Percentiles rank a stretch among this genome's conserved stretches.
These are phyloP conservation scores for Chrysolina americana DNA, from an alignment of 2,888 invertebrate genomes.

Conservation along the genomic window DNA sequence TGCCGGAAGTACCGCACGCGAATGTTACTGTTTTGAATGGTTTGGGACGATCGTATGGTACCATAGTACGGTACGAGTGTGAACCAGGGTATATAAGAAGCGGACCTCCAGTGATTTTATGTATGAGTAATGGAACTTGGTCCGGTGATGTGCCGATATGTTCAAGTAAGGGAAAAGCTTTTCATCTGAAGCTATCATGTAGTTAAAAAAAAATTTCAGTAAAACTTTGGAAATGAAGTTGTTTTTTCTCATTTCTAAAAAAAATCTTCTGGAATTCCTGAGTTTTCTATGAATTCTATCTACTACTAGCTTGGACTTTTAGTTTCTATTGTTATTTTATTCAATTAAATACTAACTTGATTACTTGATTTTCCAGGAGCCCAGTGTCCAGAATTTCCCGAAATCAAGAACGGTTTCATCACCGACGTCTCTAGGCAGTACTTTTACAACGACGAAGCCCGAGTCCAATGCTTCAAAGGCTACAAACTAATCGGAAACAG, in stretches of 20 bases:
- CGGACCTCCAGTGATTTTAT: conserved; percentile 91
- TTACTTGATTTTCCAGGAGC: conserved; percentile 70
- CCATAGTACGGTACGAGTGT: conserved; percentile 92
- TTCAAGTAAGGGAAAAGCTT: conserved; percentile 73
- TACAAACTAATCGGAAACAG: conserved; percentile 89
- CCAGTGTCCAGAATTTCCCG: conserved; percentile 81
- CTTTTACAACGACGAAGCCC: conserved; percentile 90
- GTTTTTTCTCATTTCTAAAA: too few species aligned
- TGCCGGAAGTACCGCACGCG: conserved; percentile 90
- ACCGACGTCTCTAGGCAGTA: conserved; percentile 84
- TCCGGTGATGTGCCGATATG: conserved; percentile 92
- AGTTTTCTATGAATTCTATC: too few species aligned
- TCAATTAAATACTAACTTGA: too few species aligned
- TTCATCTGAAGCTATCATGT: neutral
- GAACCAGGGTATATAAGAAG: conserved; percentile 91
- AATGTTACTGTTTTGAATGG: conserved; percentile 91
- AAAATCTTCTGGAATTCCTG: too few species aligned
- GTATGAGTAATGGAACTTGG: conserved; percentile 97
- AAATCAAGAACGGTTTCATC: conserved; percentile 89
- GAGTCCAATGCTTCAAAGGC: conserved; percentile 92
- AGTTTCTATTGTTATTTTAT: too few species aligned
- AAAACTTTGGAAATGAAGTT: too few species aligned
- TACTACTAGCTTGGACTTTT: too few species aligned
- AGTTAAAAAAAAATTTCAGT: neutral
- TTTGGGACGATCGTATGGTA: conserved; percentile 92